These are phyloP conservation scores for Maniola hyperantus DNA, from an alignment of 2,888 invertebrate genomes.

Conservation along the genomic window DNA sequence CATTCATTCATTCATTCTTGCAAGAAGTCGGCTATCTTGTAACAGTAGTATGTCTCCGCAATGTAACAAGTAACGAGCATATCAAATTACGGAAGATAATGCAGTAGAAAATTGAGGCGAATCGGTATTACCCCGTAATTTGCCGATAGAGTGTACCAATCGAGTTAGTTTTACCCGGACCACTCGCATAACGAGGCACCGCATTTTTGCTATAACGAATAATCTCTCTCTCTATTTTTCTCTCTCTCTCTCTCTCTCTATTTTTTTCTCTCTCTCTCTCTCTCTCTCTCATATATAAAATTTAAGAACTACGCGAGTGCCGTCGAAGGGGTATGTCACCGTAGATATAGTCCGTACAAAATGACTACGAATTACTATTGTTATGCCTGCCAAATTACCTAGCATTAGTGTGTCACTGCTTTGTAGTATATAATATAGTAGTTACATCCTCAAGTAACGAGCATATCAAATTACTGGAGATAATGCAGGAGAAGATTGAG, in stretches of 20 bases:
- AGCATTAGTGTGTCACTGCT: not conserved
- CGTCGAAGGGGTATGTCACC: no score
- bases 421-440: not conserved
- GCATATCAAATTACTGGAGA: conserved; percentile 9
- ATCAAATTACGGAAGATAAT: conserved; percentile 24
- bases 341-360: no score
- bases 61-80: not conserved
- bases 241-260: no score
- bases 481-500: conserved; percentile 37
- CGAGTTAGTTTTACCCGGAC: conserved; percentile 40
- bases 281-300: no score
- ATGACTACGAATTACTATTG: no score
- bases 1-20: no score
- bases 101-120: conserved; percentile 36
- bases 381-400: no score
- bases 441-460: not conserved
- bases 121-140: conserved; percentile 40
- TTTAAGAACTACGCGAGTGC: no score
- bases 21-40: no score
- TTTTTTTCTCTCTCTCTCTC: no score
- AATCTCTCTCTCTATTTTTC: no score
- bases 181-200: conserved; percentile 22
- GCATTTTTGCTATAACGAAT: conserved; percentile 11
- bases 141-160: conserved; percentile 45
- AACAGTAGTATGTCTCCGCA: not conserved